phyloP scores from a whole-genome alignment of 2,797 vertebrate species.

The Manis javanica region DNA sequence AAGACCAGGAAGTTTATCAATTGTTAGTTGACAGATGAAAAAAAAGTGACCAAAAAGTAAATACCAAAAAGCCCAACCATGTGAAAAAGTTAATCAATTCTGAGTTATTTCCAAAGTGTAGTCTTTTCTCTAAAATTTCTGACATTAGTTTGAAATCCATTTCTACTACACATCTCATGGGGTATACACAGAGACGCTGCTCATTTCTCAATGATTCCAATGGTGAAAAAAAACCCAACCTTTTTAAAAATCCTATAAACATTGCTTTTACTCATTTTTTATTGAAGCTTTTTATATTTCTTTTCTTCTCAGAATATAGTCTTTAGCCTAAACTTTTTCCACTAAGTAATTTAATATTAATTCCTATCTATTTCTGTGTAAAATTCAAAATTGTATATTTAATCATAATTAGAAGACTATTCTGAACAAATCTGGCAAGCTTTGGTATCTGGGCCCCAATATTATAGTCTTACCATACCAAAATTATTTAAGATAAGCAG shows the following conservation, averaged over 20 bases:
- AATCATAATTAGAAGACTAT: conserved; percentile 27
- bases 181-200: no score
- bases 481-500: neutral
- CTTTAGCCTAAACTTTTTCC: conserved; percentile 3
- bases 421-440: conserved; percentile 29
- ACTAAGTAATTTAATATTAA: conserved; percentile 48
- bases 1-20: conserved; percentile 19
- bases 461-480: neutral
- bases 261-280: neutral
- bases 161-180: no score
- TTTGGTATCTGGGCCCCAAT: neutral
- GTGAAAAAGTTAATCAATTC: no score
- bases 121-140: no score
- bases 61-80: no score
- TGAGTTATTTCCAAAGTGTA: no score
- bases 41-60: conserved; percentile 13
- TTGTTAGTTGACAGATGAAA: neutral
- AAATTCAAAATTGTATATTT: conserved; percentile 42
- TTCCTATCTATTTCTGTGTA: neutral
- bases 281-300: conserved; percentile 31
- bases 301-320: conserved; percentile 12
- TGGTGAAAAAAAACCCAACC: neutral
- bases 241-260: neutral
- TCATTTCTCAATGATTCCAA: conserved; percentile 44
- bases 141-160: no score